A percentile compares a stretch with the other conserved stretches of the same genome.
Evolutionary conservation across 2,888 invertebrate species (phyloP).

Genomic region (Catocala nupta): DNA sequence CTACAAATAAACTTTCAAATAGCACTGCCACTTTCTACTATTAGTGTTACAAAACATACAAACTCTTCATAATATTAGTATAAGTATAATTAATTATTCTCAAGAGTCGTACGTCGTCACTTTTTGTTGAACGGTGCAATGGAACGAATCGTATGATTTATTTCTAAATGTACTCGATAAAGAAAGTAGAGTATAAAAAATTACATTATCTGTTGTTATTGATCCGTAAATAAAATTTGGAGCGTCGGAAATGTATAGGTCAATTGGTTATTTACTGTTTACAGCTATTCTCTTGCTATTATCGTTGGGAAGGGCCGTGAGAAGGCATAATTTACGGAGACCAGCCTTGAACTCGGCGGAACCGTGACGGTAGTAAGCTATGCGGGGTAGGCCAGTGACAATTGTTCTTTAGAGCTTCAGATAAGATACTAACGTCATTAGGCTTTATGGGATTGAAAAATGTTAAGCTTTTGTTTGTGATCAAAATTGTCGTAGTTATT

Average conservation of each 20-base stretch:
- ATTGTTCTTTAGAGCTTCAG: conserved; percentile 10
- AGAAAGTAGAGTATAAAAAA: conserved; percentile 25
- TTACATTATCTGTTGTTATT: conserved; percentile 29
- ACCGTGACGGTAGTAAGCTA: conserved; percentile 20
- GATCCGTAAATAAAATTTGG: conserved; percentile 9
- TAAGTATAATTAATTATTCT: too few species aligned
- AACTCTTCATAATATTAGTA: too few species aligned
- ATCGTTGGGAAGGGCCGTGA: conserved; percentile 43
- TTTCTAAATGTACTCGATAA: too few species aligned
- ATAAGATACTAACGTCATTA: conserved; percentile 1
- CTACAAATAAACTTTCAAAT: too few species aligned
- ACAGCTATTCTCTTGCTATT: conserved; percentile 18
- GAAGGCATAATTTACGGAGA: conserved; percentile 31
- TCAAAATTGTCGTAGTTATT: too few species aligned
- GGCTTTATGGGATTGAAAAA: too few species aligned
- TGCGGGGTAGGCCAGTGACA: conserved; percentile 32
- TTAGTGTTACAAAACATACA: too few species aligned
- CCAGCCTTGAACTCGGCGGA: conserved; percentile 39
- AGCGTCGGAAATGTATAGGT: conserved; percentile 26
- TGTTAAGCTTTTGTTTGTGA: too few species aligned
- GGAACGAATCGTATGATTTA: too few species aligned
- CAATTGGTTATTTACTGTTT: conserved; percentile 23
- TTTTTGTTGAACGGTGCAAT: too few species aligned
- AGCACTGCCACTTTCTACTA: too few species aligned
- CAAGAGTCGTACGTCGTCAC: too few species aligned